A percentile compares a stretch with the other conserved stretches of the same genome.
phyloP scores from a whole-genome alignment of 2,797 vertebrate species.

The Rhynchotus rufescens region DNA sequence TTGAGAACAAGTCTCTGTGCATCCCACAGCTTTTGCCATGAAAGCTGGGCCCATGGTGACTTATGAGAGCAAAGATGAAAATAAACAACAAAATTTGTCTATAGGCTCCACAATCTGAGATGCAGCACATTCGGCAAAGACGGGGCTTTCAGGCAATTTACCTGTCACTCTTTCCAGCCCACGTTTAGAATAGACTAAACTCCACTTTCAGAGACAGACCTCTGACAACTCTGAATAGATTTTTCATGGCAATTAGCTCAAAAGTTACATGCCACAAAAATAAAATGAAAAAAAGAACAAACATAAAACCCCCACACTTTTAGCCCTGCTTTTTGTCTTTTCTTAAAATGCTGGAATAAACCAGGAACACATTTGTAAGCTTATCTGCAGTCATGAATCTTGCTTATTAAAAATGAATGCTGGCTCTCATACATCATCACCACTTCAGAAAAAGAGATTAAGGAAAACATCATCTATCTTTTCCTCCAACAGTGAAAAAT shows the following conservation, averaged over 20 bases:
- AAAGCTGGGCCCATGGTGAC: not conserved
- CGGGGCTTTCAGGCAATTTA: not conserved
- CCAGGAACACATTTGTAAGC: not conserved
- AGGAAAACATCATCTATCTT: conserved; percentile 43
- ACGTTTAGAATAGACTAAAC: not conserved
- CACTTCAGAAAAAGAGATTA: conserved; percentile 34
- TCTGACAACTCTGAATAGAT: not conserved
- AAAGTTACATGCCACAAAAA: not conserved
- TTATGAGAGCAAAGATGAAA: not conserved
- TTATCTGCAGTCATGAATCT: conserved; percentile 48
- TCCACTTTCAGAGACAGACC: not conserved
- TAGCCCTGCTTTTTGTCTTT: not conserved
- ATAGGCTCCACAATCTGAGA: not conserved
- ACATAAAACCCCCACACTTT: not conserved
- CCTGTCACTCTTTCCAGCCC: not conserved
- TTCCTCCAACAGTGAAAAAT: conserved; percentile 27
- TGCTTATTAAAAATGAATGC: conserved; percentile 50
- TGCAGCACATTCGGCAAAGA: not conserved
- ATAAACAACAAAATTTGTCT: not conserved
- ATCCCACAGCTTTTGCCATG: not conserved
- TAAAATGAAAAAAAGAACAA: not conserved
- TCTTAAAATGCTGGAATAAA: not conserved
- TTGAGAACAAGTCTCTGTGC: not conserved
- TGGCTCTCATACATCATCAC: conserved; percentile 47
- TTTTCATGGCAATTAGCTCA: conserved; percentile 2